Conservation (phyloP, 2,888 invertebrate species). For the Nymphalis c-album region DNA sequence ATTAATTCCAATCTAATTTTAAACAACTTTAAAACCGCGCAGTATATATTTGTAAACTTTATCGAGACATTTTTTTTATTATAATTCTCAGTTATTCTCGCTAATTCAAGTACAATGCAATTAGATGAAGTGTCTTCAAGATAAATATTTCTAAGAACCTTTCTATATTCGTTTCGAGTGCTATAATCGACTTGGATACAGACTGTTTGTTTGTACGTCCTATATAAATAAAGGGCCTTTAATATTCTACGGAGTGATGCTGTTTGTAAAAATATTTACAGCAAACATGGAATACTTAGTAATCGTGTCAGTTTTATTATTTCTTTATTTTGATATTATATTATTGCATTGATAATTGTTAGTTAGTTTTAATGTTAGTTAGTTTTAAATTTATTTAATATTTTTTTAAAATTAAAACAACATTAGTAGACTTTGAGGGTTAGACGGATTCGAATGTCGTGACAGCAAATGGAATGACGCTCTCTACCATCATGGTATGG, state of each 20-base stretch:
- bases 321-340: not conserved
- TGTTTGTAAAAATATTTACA: constrained; percentile 34
- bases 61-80: constrained; percentile 4
- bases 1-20: not conserved
- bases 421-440: too few species aligned
- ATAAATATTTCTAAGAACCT: constrained; percentile 18
- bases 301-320: constrained; percentile 18
- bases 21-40: not conserved
- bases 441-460: too few species aligned
- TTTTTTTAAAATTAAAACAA: too few species aligned
- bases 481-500: too few species aligned
- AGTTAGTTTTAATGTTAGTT: not conserved
- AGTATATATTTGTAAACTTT: not conserved
- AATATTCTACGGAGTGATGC: constrained; percentile 24
- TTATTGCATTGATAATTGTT: not conserved
- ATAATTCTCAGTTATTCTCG: constrained; percentile 5
- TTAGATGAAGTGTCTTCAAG: constrained; percentile 14
- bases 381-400: too few species aligned
- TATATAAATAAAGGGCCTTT: constrained; percentile 35
- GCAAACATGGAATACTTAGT: constrained; percentile 24
- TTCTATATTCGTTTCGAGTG: constrained; percentile 30
- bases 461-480: too few species aligned
- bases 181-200: constrained; percentile 32
- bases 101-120: constrained; percentile 19
- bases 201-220: constrained; percentile 34